These are phyloP conservation scores for Trachemys scripta DNA, from an alignment of 2,113 vertebrate genomes.

Conservation along the genomic window DNA sequence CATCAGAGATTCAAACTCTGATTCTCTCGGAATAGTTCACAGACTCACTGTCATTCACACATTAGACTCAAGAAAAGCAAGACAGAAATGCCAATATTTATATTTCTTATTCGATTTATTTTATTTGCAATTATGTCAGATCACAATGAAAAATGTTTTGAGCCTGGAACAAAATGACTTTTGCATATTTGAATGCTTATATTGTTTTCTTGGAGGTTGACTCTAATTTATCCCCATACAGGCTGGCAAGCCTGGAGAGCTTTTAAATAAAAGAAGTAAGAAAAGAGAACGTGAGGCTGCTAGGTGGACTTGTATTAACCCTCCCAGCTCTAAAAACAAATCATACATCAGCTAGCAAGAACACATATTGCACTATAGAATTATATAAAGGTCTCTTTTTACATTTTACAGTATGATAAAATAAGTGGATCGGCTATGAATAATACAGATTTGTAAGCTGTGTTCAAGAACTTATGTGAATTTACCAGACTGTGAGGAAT, in stretches of 20 bases:
- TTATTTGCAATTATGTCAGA: background rate
- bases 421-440: background rate
- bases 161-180: background rate
- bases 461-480: background rate
- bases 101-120: background rate
- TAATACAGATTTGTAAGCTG: background rate
- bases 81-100: background rate
- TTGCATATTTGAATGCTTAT: constrained; percentile 23
- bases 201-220: constrained; percentile 26
- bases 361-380: constrained; percentile 4
- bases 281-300: constrained; percentile 32
- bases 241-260: constrained; percentile 7
- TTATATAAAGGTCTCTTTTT: background rate
- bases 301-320: constrained; percentile 32
- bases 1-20: background rate
- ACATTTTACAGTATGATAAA: background rate
- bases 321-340: constrained; percentile 32
- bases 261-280: constrained; percentile 44
- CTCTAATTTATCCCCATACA: background rate
- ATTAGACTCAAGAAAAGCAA: background rate
- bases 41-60: background rate
- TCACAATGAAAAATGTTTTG: constrained; percentile 1
- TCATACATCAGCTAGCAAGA: constrained; percentile 37
- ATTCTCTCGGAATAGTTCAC: background rate
- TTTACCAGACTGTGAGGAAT: background rate